These are phyloP conservation scores for Phyllostomus discolor DNA, from an alignment of 2,113 vertebrate genomes.

Conservation along the genomic window DNA sequence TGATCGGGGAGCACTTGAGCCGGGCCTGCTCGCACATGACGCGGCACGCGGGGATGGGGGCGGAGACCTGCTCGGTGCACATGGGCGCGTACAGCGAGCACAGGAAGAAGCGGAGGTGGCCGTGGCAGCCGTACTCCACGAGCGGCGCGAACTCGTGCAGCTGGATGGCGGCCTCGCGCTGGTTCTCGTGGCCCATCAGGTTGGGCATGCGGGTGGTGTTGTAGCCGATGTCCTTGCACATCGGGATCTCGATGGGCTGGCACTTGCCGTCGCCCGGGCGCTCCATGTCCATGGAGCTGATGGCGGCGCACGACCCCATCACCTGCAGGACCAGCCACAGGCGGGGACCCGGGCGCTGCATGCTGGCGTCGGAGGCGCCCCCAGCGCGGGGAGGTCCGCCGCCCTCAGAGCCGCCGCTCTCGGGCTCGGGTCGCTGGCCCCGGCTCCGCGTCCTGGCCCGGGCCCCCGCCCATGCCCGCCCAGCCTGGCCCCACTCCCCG, in stretches of 20 bases:
- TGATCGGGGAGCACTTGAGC: slow-evolving; percentile 92
- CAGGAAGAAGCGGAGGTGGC: slow-evolving; percentile 95
- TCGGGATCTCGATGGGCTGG: slow-evolving; percentile 94
- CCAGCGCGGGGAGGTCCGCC: not conserved
- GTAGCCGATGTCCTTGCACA: slow-evolving; percentile 98
- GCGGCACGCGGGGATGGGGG: slow-evolving; percentile 95
- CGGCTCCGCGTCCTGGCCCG: not conserved
- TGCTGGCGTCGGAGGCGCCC: slow-evolving; percentile 30
- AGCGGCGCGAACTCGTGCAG: slow-evolving; percentile 93
- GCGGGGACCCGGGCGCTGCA: slow-evolving; percentile 45
- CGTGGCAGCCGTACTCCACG: slow-evolving; percentile 92
- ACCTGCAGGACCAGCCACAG: slow-evolving; percentile 73
- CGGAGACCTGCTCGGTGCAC: slow-evolving; percentile 98
- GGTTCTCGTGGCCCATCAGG: slow-evolving; percentile 91
- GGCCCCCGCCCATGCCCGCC: slow-evolving; percentile 59
- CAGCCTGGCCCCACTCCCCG: not conserved
- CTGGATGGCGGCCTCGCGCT: slow-evolving; percentile 90
- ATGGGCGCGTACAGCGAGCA: slow-evolving; percentile 97
- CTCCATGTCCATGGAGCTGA: slow-evolving; percentile 92
- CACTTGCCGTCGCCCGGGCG: slow-evolving; percentile 92
- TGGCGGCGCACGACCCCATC: slow-evolving; percentile 79
- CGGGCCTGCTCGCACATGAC: slow-evolving; percentile 98
- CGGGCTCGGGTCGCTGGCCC: not conserved
- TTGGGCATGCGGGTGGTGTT: slow-evolving; percentile 97
- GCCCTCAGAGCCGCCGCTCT: slow-evolving; percentile 53